Base-by-base conservation (phyloP, 64 coral and sea anemone species). In the Hydrozoanthus tunicans region DNA sequence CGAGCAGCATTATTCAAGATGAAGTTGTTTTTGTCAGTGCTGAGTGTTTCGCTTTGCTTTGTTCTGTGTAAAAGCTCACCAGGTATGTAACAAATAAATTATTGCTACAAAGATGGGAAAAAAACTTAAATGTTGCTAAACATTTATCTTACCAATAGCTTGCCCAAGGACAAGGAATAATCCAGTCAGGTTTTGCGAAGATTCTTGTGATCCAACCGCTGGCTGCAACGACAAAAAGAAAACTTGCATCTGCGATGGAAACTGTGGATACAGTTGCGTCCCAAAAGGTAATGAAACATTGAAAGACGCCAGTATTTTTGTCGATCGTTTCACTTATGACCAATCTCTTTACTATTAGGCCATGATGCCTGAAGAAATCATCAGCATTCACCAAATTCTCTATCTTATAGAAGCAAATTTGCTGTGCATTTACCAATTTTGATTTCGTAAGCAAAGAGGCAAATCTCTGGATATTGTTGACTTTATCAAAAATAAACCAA, bases 251-350 rank as follows among this genome's bases (percentile, higher is more conserved):
- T 95, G 93, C 80, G 93, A 95, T 66, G 93, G 90, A 10, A 90
- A 95, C 55, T 95, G 93, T 89, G 93, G 93, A 65, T 80, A 89
- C 20, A 92, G 74, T 23, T 95, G 93, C 67, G 70, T 95, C 12
- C 58, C 12, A 77, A 81, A 74, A 53, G 91, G 93, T 95, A 57
- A 71, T 3, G n/a, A 13, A n/a, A 68, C 13, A 12, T 68, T 13
- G n/a, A 68, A 68, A 68, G 12, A 17, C 32, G 32, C 32, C 32
- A 43, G 32, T 43, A 2, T 2, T 43, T 43, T 43, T 43, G 32
- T 43, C 32, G 32, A 43, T 43, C 32, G 32, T 43, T 43, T 43
- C 32, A 43, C 32, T 43, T 43, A 43, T 43, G 32, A 43, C 32
- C 32, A 43, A 0, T 43, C 32, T 43, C 32, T 43, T 43, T 43